phyloP scores from a whole-genome alignment of 2,113 vertebrate species.

The Uria aalge region DNA sequence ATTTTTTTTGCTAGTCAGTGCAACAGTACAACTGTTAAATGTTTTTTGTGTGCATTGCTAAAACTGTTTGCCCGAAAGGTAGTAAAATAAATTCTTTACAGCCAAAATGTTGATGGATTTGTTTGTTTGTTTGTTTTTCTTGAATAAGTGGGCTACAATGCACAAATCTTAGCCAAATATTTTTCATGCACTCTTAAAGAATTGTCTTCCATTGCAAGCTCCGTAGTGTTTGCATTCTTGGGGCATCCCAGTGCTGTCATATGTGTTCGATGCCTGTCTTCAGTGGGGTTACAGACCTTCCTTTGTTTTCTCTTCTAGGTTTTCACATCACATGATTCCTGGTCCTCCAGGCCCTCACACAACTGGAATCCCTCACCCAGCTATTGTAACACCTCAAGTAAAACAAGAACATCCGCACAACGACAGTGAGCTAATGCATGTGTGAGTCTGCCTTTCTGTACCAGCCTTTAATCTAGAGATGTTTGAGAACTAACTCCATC shows the following conservation, averaged over 20 bases:
- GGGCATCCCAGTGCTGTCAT: background rate
- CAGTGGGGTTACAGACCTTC: background rate
- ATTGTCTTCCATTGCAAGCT: background rate
- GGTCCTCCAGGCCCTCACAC: constrained; percentile 94
- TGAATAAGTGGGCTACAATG: background rate
- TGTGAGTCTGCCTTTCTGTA: constrained; percentile 80
- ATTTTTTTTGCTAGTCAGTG: background rate
- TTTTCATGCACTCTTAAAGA: background rate
- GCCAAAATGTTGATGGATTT: background rate
- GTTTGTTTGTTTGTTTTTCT: background rate
- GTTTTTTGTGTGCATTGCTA: background rate
- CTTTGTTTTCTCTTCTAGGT: constrained; percentile 78
- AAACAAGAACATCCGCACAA: constrained; percentile 94
- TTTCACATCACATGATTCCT: constrained; percentile 98
- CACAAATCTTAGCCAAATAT: constrained; percentile 28
- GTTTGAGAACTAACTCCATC: background rate
- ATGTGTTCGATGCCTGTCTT: background rate
- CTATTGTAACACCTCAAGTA: constrained; percentile 98
- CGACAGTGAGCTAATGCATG: constrained; percentile 95
- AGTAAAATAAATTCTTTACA: background rate
- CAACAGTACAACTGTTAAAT: background rate
- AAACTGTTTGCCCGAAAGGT: background rate
- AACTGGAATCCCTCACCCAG: constrained; percentile 98
- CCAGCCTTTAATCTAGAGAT: background rate
- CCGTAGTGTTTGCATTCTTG: background rate